A percentile compares a stretch with the other conserved stretches of the same genome.
These are phyloP conservation scores for Hedychridium roseum DNA, from an alignment of 2,888 invertebrate species.

Conservation along the genomic window DNA sequence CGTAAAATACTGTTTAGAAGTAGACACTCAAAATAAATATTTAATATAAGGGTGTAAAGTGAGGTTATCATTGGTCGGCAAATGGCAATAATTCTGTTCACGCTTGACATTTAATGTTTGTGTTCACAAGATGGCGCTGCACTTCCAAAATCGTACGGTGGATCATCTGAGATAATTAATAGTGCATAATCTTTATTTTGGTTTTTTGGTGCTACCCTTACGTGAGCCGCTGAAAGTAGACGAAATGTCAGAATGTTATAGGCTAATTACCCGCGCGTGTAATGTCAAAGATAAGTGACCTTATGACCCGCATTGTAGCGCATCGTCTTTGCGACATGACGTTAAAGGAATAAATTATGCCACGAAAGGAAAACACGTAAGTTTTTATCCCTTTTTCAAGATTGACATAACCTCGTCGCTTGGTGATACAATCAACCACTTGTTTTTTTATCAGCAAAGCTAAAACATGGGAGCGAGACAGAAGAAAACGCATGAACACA, in stretches of 20 bases:
- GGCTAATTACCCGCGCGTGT: constrained; percentile 9
- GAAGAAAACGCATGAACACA: constrained; percentile 72
- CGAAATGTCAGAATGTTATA: constrained; percentile 23
- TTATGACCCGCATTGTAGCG: constrained; percentile 22
- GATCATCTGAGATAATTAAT: too few species aligned
- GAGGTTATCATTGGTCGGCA: too few species aligned
- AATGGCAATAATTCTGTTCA: too few species aligned
- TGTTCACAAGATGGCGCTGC: too few species aligned
- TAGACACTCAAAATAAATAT: too few species aligned
- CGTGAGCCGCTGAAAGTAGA: too few species aligned
- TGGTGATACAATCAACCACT: not conserved
- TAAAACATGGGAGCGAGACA: constrained; percentile 75
- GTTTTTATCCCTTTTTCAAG: constrained; percentile 16
- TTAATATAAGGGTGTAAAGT: too few species aligned
- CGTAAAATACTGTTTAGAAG: too few species aligned
- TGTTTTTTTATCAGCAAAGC: constrained; percentile 68
- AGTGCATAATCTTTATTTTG: too few species aligned
- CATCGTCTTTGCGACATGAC: constrained; percentile 37
- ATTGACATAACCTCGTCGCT: not conserved
- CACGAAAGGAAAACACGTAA: constrained; percentile 61
- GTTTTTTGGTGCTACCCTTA: too few species aligned
- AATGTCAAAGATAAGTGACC: constrained; percentile 37
- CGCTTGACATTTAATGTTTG: too few species aligned
- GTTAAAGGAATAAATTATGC: constrained; percentile 57
- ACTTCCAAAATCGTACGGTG: too few species aligned